Percentiles rank a stretch among this genome's conserved stretches.
Evolutionary conservation across 2,888 invertebrate genomes (phyloP).

Genomic region (Epirrhoe tristata): DNA sequence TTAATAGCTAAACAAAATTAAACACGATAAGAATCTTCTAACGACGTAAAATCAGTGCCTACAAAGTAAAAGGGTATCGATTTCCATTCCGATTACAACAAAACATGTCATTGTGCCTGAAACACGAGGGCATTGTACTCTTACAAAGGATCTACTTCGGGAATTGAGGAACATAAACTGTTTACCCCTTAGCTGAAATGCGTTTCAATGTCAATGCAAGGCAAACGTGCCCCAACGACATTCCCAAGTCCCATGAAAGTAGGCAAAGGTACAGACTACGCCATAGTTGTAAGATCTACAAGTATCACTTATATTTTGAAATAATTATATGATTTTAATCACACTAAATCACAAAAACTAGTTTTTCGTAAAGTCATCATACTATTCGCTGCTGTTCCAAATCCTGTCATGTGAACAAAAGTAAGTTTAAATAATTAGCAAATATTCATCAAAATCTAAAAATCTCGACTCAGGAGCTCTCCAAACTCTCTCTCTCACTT

Average conservation of each 20-base stretch:
- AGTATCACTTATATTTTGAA: constrained; percentile 6
- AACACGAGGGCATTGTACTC: constrained; percentile 42
- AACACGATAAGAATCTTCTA: constrained; percentile 31
- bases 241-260: constrained; percentile 58
- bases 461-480: too few species aligned
- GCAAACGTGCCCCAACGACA: constrained; percentile 66
- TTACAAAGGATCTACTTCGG: constrained; percentile 46
- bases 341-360: background rate
- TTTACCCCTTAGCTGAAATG: constrained; percentile 59
- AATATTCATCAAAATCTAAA: too few species aligned
- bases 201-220: constrained; percentile 69
- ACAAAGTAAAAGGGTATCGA: constrained; percentile 37
- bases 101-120: constrained; percentile 45
- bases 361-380: background rate
- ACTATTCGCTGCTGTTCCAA: too few species aligned
- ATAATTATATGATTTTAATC: background rate
- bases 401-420: too few species aligned
- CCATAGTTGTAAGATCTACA: background rate
- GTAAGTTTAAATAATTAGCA: too few species aligned
- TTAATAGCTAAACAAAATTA: constrained; percentile 25
- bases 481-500: too few species aligned
- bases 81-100: constrained; percentile 44
- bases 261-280: constrained; percentile 45
- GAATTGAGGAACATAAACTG: constrained; percentile 52
- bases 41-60: constrained; percentile 32